Percentiles rank a stretch among this genome's conserved stretches.
Conservation (phyloP, 2,113 vertebrate species). For the Carettochelys insculpta region DNA sequence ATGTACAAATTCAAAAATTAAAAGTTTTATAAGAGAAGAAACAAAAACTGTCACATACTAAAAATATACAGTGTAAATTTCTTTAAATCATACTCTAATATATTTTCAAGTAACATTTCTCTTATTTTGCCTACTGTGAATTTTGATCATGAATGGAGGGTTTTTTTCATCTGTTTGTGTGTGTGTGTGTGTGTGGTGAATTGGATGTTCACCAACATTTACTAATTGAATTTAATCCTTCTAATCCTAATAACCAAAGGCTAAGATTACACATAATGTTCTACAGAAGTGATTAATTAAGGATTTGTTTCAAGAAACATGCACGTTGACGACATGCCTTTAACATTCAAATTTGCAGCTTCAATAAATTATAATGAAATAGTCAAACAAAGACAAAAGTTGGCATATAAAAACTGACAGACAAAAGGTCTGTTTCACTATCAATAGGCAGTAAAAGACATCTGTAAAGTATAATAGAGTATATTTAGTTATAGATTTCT, state of each 20-base stretch:
- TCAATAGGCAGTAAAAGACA: background rate
- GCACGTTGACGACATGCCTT: background rate
- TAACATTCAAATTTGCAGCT: constrained; percentile 1
- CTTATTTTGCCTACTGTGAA: background rate
- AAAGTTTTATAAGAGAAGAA: background rate
- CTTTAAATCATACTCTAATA: background rate
- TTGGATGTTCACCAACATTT: background rate
- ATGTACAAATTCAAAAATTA: background rate
- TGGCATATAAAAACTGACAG: background rate
- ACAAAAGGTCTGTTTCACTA: background rate
- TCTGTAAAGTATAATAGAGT: background rate
- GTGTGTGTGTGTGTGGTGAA: background rate
- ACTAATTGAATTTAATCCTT: background rate
- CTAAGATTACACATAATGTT: background rate
- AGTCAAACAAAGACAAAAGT: background rate
- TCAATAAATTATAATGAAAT: constrained; percentile 13
- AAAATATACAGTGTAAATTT: background rate
- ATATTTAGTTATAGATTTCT: background rate
- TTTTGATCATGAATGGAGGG: background rate
- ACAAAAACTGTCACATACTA: background rate
- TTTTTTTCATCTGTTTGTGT: background rate
- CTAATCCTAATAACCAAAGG: background rate
- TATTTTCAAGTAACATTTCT: background rate
- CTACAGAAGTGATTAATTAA: constrained; percentile 31
- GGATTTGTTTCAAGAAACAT: constrained; percentile 34